These are phyloP conservation scores for Ciconia stormi DNA, from an alignment of 2,113 vertebrate genomes.

Conservation along the genomic window DNA sequence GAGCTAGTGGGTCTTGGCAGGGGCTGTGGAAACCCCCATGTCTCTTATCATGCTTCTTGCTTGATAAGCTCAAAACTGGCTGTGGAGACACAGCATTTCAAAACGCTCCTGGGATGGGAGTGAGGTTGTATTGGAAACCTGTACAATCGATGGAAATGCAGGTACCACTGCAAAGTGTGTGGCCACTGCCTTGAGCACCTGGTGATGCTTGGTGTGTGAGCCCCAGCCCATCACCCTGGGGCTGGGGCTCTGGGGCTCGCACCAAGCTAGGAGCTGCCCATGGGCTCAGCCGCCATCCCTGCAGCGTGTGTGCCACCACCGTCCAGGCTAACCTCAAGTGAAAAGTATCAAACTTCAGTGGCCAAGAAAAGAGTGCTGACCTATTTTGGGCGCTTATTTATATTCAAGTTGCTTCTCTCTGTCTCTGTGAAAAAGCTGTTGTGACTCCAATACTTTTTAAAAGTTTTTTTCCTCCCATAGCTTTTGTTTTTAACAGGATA, in stretches of 20 bases:
- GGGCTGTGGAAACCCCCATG: neutral
- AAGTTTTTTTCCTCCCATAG: neutral
- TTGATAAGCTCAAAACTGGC: neutral
- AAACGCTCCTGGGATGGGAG: neutral
- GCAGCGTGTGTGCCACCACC: neutral
- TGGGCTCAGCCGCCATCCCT: neutral
- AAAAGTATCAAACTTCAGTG: conserved; percentile 54
- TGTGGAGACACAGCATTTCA: neutral
- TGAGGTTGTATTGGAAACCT: neutral
- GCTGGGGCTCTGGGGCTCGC: neutral
- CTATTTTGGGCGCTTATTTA: conserved; percentile 81
- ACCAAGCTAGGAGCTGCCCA: neutral
- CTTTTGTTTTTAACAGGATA: conserved; percentile 39
- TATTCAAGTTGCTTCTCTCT: conserved; percentile 74
- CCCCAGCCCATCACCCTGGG: accelerated
- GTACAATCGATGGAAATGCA: accelerated
- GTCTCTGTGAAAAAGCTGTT: conserved; percentile 52
- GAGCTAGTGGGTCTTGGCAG: neutral
- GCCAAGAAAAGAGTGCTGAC: conserved; percentile 72
- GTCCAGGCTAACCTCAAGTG: neutral
- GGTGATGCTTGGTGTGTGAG: neutral
- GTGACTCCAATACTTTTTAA: conserved; percentile 6
- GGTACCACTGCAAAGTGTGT: neutral
- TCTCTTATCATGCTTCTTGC: neutral
- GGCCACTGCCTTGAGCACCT: neutral